phyloP scores from a whole-genome alignment of 2,888 invertebrate species.

The Ochropleura leucogaster region DNA sequence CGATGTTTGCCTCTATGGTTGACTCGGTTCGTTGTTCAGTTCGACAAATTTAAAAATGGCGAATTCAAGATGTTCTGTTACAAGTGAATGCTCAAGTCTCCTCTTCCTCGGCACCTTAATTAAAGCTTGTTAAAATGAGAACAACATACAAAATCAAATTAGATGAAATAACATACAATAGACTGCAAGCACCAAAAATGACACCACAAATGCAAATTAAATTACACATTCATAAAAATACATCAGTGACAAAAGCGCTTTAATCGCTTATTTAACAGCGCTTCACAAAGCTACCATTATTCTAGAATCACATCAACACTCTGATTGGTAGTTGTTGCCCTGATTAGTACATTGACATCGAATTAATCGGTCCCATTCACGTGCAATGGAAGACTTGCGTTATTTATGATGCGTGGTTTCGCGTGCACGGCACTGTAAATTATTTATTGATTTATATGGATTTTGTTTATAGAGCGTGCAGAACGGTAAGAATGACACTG shows the following conservation, averaged over 20 bases:
- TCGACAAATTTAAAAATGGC: too few relatives aligned
- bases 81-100: too few relatives aligned
- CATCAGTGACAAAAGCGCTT: constrained; percentile 10
- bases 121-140: background rate
- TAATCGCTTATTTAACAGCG: constrained; percentile 17
- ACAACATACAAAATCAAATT: background rate
- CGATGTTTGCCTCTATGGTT: too few relatives aligned
- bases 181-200: background rate
- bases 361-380: constrained; percentile 66
- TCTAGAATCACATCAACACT: constrained; percentile 46
- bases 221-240: constrained; percentile 15
- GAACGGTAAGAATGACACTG: constrained; percentile 15
- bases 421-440: constrained; percentile 40
- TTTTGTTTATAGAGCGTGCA: constrained; percentile 40
- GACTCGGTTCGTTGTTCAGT: too few relatives aligned
- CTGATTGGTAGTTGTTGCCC: constrained; percentile 73
- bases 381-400: constrained; percentile 64
- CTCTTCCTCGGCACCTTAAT: too few relatives aligned
- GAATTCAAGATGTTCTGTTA: too few relatives aligned
- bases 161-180: constrained; percentile 6
- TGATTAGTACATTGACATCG: constrained; percentile 81
- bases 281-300: constrained; percentile 48
- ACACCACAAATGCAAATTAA: background rate
- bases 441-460: constrained; percentile 49
- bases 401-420: constrained; percentile 56